A percentile compares a stretch with the other conserved stretches of the same genome.
phyloP scores from a whole-genome alignment of 2,113 vertebrate genomes.

The Passer domesticus region DNA sequence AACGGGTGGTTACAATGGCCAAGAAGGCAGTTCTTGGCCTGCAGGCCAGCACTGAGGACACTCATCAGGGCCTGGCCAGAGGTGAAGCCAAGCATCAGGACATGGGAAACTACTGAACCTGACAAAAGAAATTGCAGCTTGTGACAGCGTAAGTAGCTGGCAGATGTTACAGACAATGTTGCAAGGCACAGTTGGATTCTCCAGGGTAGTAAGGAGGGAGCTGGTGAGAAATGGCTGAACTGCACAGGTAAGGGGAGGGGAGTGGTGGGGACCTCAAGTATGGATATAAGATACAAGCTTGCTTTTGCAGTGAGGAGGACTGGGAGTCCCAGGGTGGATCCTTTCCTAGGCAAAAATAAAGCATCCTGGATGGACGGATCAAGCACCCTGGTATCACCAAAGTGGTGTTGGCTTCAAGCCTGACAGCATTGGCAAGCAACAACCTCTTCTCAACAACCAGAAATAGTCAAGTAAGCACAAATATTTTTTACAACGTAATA shows the following conservation, averaged over 20 bases:
- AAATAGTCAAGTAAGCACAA: neutral
- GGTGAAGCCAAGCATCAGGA: neutral
- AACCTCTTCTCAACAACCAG: neutral
- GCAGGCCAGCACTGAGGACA: neutral
- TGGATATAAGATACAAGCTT: neutral
- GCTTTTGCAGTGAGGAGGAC: neutral
- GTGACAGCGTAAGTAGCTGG: neutral
- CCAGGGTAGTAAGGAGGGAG: neutral
- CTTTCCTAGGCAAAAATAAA: neutral
- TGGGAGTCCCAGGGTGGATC: accelerated
- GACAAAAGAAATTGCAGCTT: neutral
- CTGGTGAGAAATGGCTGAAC: neutral
- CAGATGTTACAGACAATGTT: neutral
- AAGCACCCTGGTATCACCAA: neutral
- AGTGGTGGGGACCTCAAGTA: neutral
- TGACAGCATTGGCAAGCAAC: neutral
- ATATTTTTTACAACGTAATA: neutral
- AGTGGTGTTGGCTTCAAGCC: accelerated
- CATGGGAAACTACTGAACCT: accelerated
- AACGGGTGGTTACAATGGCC: neutral
- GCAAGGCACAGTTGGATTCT: neutral
- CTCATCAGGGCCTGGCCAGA: neutral
- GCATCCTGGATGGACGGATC: neutral
- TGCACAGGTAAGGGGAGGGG: neutral
- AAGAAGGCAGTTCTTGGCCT: neutral